Conservation (phyloP, 2,113 vertebrate genomes). For the Takifugu bimaculatus region DNA sequence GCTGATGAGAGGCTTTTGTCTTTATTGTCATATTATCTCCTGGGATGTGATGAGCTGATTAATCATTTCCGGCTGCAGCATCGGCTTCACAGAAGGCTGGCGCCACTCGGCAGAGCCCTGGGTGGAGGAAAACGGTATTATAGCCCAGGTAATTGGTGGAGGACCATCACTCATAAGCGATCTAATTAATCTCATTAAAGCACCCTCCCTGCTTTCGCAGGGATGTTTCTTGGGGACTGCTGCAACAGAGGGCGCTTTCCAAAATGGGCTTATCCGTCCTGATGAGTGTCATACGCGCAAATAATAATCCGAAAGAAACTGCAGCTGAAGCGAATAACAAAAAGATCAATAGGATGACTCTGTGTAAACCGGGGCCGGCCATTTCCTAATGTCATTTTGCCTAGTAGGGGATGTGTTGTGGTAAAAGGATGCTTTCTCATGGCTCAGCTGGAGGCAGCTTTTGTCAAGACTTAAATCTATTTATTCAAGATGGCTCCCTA, state of each 20-base stretch:
- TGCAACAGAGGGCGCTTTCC: constrained; percentile 12
- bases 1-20: constrained; percentile 60
- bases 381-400: constrained; percentile 55
- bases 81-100: constrained; percentile 29
- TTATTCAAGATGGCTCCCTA: constrained; percentile 70
- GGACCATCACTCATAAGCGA: constrained; percentile 66
- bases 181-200: constrained; percentile 72
- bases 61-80: constrained; percentile 54
- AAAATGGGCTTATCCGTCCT: constrained; percentile 46
- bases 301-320: constrained; percentile 32
- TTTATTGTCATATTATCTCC: constrained; percentile 62
- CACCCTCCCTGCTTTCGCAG: constrained; percentile 34
- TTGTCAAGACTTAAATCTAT: constrained; percentile 70
- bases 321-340: constrained; percentile 11
- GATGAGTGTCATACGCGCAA: constrained; percentile 45
- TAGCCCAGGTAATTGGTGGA: constrained; percentile 67
- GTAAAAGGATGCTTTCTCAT: constrained; percentile 62
- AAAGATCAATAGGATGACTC: constrained; percentile 37
- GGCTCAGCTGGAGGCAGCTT: constrained; percentile 71
- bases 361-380: constrained; percentile 34
- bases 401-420: constrained; percentile 36
- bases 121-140: constrained; percentile 58
- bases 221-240: constrained; percentile 19
- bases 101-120: constrained; percentile 33
- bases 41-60: constrained; percentile 59